Percentiles rank a stretch among this genome's conserved stretches.
Evolutionary conservation across 2,113 vertebrate species (phyloP).

Genomic region (Dryoscopus gambensis): DNA sequence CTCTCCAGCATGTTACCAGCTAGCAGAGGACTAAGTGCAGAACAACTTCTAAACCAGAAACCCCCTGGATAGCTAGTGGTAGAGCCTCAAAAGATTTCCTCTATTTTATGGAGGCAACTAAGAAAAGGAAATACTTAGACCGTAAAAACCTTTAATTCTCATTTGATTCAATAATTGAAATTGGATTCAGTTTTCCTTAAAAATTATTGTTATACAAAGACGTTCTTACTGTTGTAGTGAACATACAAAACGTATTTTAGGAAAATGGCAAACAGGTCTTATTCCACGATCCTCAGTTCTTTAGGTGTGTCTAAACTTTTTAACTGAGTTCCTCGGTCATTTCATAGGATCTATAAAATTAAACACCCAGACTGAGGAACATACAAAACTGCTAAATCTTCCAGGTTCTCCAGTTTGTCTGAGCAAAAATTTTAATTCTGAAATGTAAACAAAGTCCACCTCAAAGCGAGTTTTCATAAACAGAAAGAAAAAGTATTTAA

Average conservation of each 20-base stretch:
- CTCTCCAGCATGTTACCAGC: neutral
- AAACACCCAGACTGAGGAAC: neutral
- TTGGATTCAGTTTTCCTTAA: neutral
- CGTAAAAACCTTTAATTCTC: neutral
- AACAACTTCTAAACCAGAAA: conserved; percentile 22
- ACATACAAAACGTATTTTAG: neutral
- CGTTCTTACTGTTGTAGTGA: neutral
- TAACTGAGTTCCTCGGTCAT: neutral
- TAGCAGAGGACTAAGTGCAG: neutral
- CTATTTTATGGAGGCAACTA: neutral
- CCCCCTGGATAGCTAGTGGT: neutral
- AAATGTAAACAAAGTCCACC: neutral
- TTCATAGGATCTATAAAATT: neutral
- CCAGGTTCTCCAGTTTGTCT: neutral
- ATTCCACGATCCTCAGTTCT: neutral
- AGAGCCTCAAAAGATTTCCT: neutral
- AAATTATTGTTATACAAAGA: neutral
- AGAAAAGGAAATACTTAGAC: neutral
- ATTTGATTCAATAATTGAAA: neutral
- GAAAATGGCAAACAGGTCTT: neutral
- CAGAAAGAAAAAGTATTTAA: neutral
- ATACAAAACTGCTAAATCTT: neutral
- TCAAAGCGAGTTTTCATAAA: neutral
- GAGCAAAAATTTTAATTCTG: neutral
- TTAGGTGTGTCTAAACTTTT: neutral